These are phyloP conservation scores for Scolopax bukidnonensis DNA, from an alignment of 2,797 vertebrate species.

Conservation along the genomic window DNA sequence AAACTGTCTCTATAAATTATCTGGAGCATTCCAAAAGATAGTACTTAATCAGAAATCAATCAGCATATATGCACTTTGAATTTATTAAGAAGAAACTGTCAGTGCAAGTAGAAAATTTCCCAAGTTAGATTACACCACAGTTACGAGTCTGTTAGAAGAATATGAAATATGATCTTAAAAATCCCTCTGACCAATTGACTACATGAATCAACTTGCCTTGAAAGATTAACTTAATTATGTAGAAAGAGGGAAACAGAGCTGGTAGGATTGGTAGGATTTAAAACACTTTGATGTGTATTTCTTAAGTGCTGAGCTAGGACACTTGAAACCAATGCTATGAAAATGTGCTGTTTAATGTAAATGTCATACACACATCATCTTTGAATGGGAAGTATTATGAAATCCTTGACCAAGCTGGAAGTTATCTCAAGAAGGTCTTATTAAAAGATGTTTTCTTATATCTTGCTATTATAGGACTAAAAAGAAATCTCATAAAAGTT, in stretches of 20 bases:
- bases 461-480: background rate
- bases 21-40: background rate
- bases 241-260: constrained; percentile 10
- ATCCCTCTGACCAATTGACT: constrained; percentile 42
- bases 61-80: constrained; percentile 22
- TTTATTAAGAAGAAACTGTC: constrained; percentile 38
- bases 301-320: constrained; percentile 8
- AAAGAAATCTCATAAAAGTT: background rate
- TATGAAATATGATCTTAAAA: constrained; percentile 34
- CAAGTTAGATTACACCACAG: background rate
- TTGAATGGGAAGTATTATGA: background rate
- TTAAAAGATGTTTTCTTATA: background rate
- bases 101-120: background rate
- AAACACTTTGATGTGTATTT: constrained; percentile 49
- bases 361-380: background rate
- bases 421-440: background rate
- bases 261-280: constrained; percentile 27
- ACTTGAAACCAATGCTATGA: constrained; percentile 4
- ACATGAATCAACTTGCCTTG: constrained; percentile 49
- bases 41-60: constrained; percentile 42
- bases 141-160: constrained; percentile 24
- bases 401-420: constrained; percentile 18
- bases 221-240: constrained; percentile 65
- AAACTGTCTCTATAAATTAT: constrained; percentile 31
- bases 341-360: constrained; percentile 16